Evolutionary conservation across 2,113 vertebrate species (phyloP).

Genomic region (Megatriorchis doriae): DNA sequence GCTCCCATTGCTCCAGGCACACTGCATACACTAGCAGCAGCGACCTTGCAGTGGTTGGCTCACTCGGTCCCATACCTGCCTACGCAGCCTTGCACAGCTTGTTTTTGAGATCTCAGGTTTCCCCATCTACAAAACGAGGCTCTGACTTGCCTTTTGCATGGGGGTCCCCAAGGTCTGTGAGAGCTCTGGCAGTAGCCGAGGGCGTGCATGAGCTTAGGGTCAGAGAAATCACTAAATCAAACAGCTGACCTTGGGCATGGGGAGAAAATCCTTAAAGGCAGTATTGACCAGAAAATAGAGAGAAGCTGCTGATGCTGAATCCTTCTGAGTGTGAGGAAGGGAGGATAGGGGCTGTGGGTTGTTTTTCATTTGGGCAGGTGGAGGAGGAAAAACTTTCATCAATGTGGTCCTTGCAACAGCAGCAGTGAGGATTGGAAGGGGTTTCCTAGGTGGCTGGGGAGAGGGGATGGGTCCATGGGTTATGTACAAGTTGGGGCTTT

Average conservation of each 20-base stretch:
- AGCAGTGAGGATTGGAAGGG: background rate
- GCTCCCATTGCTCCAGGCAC: background rate
- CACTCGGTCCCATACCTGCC: background rate
- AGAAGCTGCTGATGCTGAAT: background rate
- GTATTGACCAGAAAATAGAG: background rate
- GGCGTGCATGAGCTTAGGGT: background rate
- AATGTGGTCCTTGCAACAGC: background rate
- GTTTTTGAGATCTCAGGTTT: background rate
- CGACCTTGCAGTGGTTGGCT: background rate
- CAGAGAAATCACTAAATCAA: background rate
- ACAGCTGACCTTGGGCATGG: background rate
- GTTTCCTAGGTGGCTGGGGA: background rate
- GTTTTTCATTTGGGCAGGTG: background rate
- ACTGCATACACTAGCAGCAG: fast-evolving
- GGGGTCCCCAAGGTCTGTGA: background rate
- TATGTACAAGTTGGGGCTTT: background rate
- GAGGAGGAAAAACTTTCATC: background rate
- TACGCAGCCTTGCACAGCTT: background rate
- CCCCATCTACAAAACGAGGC: background rate
- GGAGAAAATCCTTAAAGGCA: background rate
- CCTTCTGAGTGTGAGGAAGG: background rate
- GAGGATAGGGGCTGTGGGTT: background rate
- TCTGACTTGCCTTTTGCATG: background rate
- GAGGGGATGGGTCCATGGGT: background rate
- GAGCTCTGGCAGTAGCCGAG: background rate